Base-by-base conservation (phyloP, 1,140 invertebrate genomes). In the Hirudo medicinalis region DNA sequence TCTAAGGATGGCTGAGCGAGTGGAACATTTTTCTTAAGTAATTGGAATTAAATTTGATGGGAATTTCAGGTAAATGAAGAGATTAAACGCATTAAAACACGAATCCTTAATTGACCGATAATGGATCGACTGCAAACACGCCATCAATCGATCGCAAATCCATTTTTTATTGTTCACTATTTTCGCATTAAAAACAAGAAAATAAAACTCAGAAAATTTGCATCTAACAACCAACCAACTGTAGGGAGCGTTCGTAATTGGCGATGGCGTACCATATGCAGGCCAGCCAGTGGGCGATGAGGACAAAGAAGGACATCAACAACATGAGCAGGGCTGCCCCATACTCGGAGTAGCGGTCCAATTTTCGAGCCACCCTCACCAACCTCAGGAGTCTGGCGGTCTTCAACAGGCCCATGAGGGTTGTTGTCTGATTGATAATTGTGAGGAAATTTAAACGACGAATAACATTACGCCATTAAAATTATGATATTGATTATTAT, bases 231-330 rank as follows among this genome's bases (percentile, higher is more conserved):
- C 25, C 60, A 27, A 49, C 43, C 43, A 49, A 49, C 11, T 49
- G 43, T 63, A 76, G 74, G 69, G 77, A 78, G 49, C 85, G 85
- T 81, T 99, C 94, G 72, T 92, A 92, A 83, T 93, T 92, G 20
- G 92, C 95, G 75, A 99, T 98, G 8, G 95, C 94, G 81, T 98
- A 99, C 94, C 94, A 98, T 78, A 97, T 92, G 82, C 96, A 99
- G 27, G 95, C 95, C 78, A 99, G 85, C 96, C 96, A 99, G 85
- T 99, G 96, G 76, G 95, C 96, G 79, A 98, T 96, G 73, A 99
- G 88, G 54, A 94, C 93, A 85, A 99, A 99, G 60, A 93, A 93
- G 73, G 94, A 93, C 93, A 98, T 97, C 67, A 98, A 86, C 60
- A 98, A 87, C 72, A 98, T 86, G 69, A 98, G 86, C 71, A 99